Percentiles rank a stretch among this genome's conserved stretches.
These are phyloP conservation scores for Mercenaria mercenaria DNA, from an alignment of 1,140 invertebrate genomes.

Conservation along the genomic window DNA sequence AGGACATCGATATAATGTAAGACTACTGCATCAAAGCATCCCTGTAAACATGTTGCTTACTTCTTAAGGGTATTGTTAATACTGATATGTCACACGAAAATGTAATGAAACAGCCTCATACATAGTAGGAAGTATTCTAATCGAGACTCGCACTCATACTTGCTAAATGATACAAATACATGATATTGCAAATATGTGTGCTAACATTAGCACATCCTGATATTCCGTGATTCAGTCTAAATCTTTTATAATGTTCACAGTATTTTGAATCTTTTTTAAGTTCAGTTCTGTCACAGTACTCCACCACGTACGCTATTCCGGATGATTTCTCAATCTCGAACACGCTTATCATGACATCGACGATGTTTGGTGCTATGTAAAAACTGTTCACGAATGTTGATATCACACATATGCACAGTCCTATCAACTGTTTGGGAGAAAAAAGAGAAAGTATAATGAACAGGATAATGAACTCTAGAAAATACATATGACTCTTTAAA, in stretches of 20 bases:
- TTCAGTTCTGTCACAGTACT: slow-evolving; percentile 38
- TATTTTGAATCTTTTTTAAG: slow-evolving; percentile 48
- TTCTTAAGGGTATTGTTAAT: too few species aligned
- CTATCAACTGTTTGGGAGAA: too few species aligned
- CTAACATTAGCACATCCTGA: slow-evolving; percentile 27
- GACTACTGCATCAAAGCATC: too few species aligned
- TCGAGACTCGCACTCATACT: neutral
- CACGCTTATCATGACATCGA: slow-evolving; percentile 30
- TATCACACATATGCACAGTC: neutral
- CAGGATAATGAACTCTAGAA: too few species aligned
- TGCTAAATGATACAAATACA: too few species aligned
- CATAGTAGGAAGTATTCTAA: neutral
- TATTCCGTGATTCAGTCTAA: slow-evolving; percentile 29
- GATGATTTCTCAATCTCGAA: slow-evolving; percentile 55
- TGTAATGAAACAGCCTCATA: too few species aligned
- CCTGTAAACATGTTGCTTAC: too few species aligned
- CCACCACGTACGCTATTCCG: slow-evolving; percentile 22
- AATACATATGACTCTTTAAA: too few species aligned
- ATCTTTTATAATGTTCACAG: slow-evolving; percentile 8
- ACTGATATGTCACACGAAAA: too few species aligned
- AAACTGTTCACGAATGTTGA: too few species aligned
- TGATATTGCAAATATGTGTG: slow-evolving; percentile 38
- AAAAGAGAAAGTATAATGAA: too few species aligned
- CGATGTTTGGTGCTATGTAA: slow-evolving; percentile 37
- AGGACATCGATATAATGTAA: too few species aligned